phyloP scores from a whole-genome alignment of 2,113 vertebrate species.

The Phrynosoma platyrhinos region DNA sequence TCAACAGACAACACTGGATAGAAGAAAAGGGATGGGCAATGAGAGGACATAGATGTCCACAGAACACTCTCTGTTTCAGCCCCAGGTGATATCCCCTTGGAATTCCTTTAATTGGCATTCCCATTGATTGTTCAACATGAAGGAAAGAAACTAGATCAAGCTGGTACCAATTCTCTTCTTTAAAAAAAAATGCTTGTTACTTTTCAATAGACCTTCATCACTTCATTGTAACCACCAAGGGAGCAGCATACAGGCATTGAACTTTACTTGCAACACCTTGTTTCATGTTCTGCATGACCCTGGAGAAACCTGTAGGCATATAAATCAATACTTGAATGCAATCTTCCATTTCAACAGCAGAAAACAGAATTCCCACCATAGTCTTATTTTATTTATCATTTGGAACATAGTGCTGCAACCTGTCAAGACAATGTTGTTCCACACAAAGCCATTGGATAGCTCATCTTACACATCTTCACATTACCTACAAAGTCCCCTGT shows the following conservation, averaged over 20 bases:
- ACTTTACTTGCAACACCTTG: conserved; percentile 10
- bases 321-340: conserved; percentile 36
- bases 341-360: conserved; percentile 1
- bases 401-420: not conserved
- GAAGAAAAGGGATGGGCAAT: not conserved
- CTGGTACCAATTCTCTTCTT: not conserved
- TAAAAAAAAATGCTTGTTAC: not conserved
- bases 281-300: conserved; percentile 34
- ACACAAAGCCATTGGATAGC: not conserved
- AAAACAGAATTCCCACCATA: not conserved
- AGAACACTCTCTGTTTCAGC: not conserved
- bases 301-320: conserved; percentile 13
- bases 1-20: not conserved
- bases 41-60: not conserved
- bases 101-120: not conserved
- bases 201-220: not conserved
- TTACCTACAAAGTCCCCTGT: not conserved
- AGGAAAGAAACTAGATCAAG: not conserved
- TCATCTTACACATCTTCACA: not conserved
- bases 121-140: not conserved
- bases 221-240: not conserved
- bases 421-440: not conserved
- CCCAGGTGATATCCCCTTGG: not conserved
- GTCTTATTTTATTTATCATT: conserved; percentile 24
- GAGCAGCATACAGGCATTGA: conserved; percentile 11